Evolutionary conservation across 2,888 invertebrate genomes (phyloP).

Genomic region (Chironomus riparius): DNA sequence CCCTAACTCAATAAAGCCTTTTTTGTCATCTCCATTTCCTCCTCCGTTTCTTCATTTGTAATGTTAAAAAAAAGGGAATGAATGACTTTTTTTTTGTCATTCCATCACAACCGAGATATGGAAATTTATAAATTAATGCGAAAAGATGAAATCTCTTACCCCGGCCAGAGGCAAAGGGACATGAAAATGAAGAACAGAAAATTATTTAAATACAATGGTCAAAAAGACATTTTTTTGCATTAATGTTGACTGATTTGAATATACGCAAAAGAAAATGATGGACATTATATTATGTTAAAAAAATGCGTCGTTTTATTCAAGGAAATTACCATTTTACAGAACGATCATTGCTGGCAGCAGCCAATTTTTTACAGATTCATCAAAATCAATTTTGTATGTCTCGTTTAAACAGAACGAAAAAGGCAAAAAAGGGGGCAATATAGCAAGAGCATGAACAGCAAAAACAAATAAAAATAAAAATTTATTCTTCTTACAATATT

Average conservation of each 20-base stretch:
- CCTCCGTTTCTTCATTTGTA: too few relatives aligned
- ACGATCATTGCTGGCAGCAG: too few relatives aligned
- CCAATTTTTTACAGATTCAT: not conserved
- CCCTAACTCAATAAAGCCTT: too few relatives aligned
- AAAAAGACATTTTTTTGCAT: not conserved
- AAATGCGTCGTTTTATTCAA: not conserved
- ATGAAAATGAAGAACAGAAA: not conserved
- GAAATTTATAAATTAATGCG: too few relatives aligned
- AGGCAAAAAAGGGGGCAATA: not conserved
- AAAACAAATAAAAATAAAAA: not conserved
- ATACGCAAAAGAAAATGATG: not conserved
- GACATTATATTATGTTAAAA: not conserved
- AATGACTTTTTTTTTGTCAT: too few relatives aligned
- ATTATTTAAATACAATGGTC: slow-evolving; percentile 14
- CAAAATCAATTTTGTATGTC: not conserved
- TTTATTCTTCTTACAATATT: too few relatives aligned
- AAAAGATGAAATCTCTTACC: too few relatives aligned
- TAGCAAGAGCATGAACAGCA: not conserved
- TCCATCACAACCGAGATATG: too few relatives aligned
- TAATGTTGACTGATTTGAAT: slow-evolving; percentile 15
- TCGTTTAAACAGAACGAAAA: not conserved
- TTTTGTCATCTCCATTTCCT: too few relatives aligned
- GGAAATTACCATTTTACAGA: not conserved
- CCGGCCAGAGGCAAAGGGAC: too few relatives aligned
- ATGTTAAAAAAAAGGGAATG: too few relatives aligned